Evolutionary conservation across 2,888 invertebrate genomes (phyloP).

Genomic region (Gasteruption jaculator): DNA sequence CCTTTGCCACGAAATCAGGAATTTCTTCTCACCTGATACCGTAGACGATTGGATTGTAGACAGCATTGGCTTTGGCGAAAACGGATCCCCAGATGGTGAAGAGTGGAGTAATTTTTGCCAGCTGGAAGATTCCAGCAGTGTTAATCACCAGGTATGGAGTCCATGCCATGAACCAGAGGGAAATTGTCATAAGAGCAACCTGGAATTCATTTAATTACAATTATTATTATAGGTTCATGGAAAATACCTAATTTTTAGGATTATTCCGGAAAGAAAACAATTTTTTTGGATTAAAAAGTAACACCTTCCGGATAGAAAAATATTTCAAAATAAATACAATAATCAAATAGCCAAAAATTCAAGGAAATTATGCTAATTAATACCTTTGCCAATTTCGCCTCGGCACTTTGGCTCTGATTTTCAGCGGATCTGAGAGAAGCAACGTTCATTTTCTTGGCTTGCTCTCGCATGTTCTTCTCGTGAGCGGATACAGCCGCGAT

Average conservation of each 20-base stretch:
- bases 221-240: not conserved
- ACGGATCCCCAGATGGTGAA: conserved; percentile 86
- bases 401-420: conserved; percentile 73
- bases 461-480: conserved; percentile 82
- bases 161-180: conserved; percentile 91
- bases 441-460: conserved; percentile 92
- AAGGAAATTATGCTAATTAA: too few species aligned
- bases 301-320: too few species aligned
- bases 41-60: conserved; percentile 88
- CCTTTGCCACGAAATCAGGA: not conserved
- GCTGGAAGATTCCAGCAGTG: conserved; percentile 73
- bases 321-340: too few species aligned
- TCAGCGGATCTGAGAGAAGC: conserved; percentile 79
- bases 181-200: conserved; percentile 86
- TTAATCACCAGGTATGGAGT: conserved; percentile 84
- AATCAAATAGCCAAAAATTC: too few species aligned
- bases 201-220: conserved; percentile 39
- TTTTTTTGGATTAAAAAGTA: too few species aligned
- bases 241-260: conserved; percentile 2
- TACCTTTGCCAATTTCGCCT: conserved; percentile 81
- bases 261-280: conserved; percentile 7
- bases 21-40: conserved; percentile 69
- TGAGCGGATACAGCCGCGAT: conserved; percentile 72
- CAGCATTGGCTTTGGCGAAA: conserved; percentile 88
- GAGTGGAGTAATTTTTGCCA: conserved; percentile 69